A percentile compares a stretch with the other conserved stretches of the same genome.
phyloP scores from a whole-genome alignment of 2,888 invertebrate genomes.

The Xanthia togata region DNA sequence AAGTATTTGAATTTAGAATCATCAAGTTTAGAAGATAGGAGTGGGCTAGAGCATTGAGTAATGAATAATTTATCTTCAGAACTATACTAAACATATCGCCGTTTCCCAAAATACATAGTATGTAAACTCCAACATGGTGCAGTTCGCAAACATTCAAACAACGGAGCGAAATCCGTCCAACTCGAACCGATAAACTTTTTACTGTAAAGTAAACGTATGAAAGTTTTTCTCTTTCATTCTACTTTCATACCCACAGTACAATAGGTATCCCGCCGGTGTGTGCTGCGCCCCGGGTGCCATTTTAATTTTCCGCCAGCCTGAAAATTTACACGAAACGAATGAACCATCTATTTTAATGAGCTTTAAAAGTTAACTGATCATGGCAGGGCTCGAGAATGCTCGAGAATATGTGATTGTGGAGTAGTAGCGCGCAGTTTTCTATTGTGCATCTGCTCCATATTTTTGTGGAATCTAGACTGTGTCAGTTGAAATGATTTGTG shows the following conservation, averaged over 20 bases:
- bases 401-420: slow-evolving; percentile 54
- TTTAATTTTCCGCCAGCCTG: slow-evolving; percentile 89
- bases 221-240: slow-evolving; percentile 80
- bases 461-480: slow-evolving; percentile 47
- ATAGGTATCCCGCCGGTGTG: slow-evolving; percentile 63
- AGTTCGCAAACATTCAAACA: slow-evolving; percentile 55
- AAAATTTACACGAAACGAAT: slow-evolving; percentile 87
- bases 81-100: slow-evolving; percentile 18
- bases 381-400: slow-evolving; percentile 68
- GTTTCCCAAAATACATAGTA: slow-evolving; percentile 22
- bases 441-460: slow-evolving; percentile 60
- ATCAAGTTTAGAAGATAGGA: too few species aligned
- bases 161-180: slow-evolving; percentile 66
- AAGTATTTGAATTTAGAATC: too few species aligned
- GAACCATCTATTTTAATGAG: slow-evolving; percentile 90
- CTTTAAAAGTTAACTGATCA: slow-evolving; percentile 89
- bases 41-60: background rate
- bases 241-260: slow-evolving; percentile 78
- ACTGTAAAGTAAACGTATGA: slow-evolving; percentile 79
- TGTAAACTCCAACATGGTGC: slow-evolving; percentile 17
- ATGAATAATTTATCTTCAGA: background rate
- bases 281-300: slow-evolving; percentile 85
- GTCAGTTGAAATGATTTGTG: slow-evolving; percentile 54
- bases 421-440: slow-evolving; percentile 40
- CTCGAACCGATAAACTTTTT: slow-evolving; percentile 80